Evolutionary conservation across 2,797 vertebrate species (phyloP).

Genomic region (Tiaroga cobitis): DNA sequence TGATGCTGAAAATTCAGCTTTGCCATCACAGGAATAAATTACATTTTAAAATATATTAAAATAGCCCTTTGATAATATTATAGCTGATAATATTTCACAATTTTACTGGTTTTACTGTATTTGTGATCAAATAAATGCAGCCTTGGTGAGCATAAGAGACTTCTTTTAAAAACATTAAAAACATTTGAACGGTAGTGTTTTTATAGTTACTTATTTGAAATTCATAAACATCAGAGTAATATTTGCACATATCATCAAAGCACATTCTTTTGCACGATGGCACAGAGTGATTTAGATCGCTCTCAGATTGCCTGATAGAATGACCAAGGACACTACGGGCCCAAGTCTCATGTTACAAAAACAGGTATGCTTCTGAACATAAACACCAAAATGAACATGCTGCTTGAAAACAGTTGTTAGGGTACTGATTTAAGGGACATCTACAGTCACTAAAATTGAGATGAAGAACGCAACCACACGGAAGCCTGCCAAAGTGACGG

Average conservation of each 20-base stretch:
- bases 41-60: no score
- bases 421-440: slow-evolving; percentile 17
- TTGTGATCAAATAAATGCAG: not conserved
- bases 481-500: slow-evolving; percentile 26
- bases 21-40: no score
- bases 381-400: slow-evolving; percentile 26
- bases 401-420: slow-evolving; percentile 23
- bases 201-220: not conserved
- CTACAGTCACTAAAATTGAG: slow-evolving; percentile 5
- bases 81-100: not conserved
- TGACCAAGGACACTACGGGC: slow-evolving; percentile 3
- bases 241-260: not conserved
- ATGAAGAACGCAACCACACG: not conserved
- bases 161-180: not conserved
- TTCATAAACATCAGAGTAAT: not conserved
- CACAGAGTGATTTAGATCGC: not conserved
- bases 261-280: not conserved
- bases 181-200: not conserved
- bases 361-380: slow-evolving; percentile 41
- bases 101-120: not conserved
- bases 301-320: not conserved
- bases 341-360: slow-evolving; percentile 33
- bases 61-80: not conserved
- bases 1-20: no score
- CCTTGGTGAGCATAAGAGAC: not conserved